Conservation (phyloP, 2,888 invertebrate species). For the Mesorhabditis belari region DNA sequence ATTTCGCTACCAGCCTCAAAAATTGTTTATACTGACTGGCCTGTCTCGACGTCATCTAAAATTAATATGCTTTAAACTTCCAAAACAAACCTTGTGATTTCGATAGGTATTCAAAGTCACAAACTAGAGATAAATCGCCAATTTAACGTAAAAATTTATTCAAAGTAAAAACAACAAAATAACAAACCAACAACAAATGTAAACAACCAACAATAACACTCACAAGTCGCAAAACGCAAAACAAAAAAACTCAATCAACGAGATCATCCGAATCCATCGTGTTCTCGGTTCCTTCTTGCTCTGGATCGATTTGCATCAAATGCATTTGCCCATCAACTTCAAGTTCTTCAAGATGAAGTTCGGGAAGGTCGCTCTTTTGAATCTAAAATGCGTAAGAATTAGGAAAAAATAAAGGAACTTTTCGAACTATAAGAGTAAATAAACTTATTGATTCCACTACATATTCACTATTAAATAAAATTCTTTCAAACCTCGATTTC, state of each 20-base stretch:
- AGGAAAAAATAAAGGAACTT: background rate
- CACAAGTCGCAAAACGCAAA: too few relatives aligned
- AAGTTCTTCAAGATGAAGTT: constrained; percentile 27
- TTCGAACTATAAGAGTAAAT: too few relatives aligned
- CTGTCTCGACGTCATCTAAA: constrained; percentile 24
- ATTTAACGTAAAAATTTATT: background rate
- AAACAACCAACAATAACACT: constrained; percentile 6
- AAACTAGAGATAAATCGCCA: too few relatives aligned
- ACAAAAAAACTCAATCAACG: constrained; percentile 3
- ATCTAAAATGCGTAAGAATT: background rate
- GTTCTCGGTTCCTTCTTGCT: too few relatives aligned
- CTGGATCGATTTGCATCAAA: constrained; percentile 17
- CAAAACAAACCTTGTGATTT: too few relatives aligned
- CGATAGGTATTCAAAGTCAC: too few relatives aligned
- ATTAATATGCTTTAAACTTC: background rate
- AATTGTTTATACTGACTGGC: constrained; percentile 36
- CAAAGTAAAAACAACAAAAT: constrained; percentile 1
- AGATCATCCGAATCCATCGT: constrained; percentile 22
- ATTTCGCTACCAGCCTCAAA: constrained; percentile 32
- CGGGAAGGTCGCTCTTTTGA: constrained; percentile 12
- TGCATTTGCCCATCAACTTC: constrained; percentile 25
- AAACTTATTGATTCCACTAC: too few relatives aligned
- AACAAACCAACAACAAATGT: constrained; percentile 6
- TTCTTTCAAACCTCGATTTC: constrained; percentile 10
- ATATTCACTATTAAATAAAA: too few relatives aligned